These are phyloP conservation scores for Ochotona princeps DNA, from an alignment of 2,113 vertebrate species.

Conservation along the genomic window DNA sequence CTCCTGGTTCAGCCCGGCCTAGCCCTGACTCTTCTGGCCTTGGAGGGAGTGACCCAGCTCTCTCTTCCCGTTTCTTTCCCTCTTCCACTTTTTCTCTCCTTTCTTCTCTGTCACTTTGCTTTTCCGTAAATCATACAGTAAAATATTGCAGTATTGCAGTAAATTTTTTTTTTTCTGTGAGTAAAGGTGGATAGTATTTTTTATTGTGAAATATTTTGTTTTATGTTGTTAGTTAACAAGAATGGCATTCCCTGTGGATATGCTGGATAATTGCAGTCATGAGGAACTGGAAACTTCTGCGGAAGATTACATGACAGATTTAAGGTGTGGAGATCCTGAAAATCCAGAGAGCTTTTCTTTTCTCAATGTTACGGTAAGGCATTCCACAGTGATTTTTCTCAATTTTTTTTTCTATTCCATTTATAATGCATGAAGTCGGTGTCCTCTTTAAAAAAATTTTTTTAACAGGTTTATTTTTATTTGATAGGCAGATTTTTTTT, in stretches of 20 bases:
- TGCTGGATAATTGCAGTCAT: slow-evolving; percentile 87
- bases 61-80: no score
- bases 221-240: slow-evolving; percentile 78
- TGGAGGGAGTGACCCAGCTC: no score
- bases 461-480: no score
- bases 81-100: no score
- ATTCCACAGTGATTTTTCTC: background rate
- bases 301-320: slow-evolving; percentile 86
- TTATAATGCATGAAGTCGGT: slow-evolving; percentile 5
- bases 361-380: slow-evolving; percentile 74
- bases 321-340: slow-evolving; percentile 85
- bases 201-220: slow-evolving; percentile 48
- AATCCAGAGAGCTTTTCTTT: slow-evolving; percentile 85
- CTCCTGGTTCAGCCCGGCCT: no score
- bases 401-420: background rate
- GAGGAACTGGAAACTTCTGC: slow-evolving; percentile 87
- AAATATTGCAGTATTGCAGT: background rate
- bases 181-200: background rate
- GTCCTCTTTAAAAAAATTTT: background rate
- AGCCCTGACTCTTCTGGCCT: no score
- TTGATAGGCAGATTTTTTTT: no score
- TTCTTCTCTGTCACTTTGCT: no score
- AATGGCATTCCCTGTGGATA: slow-evolving; percentile 94
- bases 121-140: background rate
- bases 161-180: background rate